These are phyloP conservation scores for Oryctolagus cuniculus DNA, from an alignment of 2,113 vertebrate species.

Conservation along the genomic window DNA sequence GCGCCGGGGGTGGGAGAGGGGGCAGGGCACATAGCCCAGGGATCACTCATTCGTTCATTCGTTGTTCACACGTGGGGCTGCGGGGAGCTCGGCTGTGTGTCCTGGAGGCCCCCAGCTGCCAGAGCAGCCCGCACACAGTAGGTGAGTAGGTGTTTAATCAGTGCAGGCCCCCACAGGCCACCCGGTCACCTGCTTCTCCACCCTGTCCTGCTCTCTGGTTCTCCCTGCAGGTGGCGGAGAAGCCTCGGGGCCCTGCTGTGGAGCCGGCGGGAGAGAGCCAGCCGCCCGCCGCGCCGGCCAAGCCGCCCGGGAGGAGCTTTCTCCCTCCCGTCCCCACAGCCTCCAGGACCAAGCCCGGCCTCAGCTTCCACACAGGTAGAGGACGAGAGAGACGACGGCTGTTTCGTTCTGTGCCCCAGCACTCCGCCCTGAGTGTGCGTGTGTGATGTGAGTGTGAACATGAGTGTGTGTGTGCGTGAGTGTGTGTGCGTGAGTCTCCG, in stretches of 20 bases:
- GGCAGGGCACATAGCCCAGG: neutral
- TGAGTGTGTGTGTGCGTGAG: no score
- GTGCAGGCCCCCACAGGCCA: rapidly evolving
- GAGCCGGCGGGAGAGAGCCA: slow-evolving; percentile 64
- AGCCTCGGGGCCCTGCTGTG: neutral
- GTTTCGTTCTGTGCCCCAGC: no score
- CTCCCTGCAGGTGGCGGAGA: slow-evolving; percentile 9
- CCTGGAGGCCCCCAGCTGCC: neutral
- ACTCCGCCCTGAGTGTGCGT: no score
- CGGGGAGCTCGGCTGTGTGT: rapidly evolving
- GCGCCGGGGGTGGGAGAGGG: rapidly evolving
- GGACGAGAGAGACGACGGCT: rapidly evolving
- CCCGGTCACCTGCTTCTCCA: rapidly evolving
- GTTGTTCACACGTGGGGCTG: no score
- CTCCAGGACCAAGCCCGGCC: slow-evolving; percentile 74
- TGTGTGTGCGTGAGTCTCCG: no score
- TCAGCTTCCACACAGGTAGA: slow-evolving; percentile 75
- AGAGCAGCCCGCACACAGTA: neutral
- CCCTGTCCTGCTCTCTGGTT: neutral
- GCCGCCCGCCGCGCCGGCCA: neutral
- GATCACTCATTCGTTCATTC: neutral
- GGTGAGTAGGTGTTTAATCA: neutral
- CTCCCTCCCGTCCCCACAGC: slow-evolving; percentile 51
- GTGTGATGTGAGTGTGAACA: no score
- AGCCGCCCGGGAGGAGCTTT: slow-evolving; percentile 7